Base-by-base conservation (phyloP, 2,797 vertebrate genomes). In the Rachycentron canadum region DNA sequence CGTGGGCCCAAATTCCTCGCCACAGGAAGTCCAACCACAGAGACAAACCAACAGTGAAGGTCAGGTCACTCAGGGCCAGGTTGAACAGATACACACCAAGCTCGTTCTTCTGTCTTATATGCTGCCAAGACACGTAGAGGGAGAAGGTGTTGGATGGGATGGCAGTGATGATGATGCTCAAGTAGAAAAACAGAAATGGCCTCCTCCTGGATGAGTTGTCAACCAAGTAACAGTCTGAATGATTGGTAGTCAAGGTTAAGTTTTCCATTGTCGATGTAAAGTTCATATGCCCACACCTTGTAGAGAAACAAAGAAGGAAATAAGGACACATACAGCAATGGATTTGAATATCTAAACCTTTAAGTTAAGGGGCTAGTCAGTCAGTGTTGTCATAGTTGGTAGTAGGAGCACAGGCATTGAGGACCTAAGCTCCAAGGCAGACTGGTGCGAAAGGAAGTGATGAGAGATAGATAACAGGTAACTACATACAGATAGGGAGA, bases 61-160 rank as follows among this genome's bases (percentile, higher is more conserved):
- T 88, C 58, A 98, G 89, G 81, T 98, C 97, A 4, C 96, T 95
- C 25, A 98, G 91, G 1, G 96, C 96, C 60, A 98, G 81, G 76
- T 95, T 96, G 88, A 97, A 95, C 25, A 97, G 92, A 77, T 97
- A 99, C 72, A 98, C 88, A 0, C 96, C 96, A 0, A 98, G 79
- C 67, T 97, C 96, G 1, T 97, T 98, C 76, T 91, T 94, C 60
- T 95, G 96, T 78, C 83, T 94, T 16, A 97, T 93, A 82, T 97
- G 96, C 77, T 95, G 83, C 70, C 89, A 97, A 69, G 97, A 96
- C 53, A 95, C 94, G 9, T 88, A 97, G 0, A 98, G 94, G 12
- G 94, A 96, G 41, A 97, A 91, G 40, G 84, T 32, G 32, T 98
- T 99, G 78, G 90, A 87, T 0, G 97, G 97, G 79, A 98, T 73